These are phyloP conservation scores for Loxodonta africana DNA, from an alignment of 2,113 vertebrate species.

Conservation along the genomic window DNA sequence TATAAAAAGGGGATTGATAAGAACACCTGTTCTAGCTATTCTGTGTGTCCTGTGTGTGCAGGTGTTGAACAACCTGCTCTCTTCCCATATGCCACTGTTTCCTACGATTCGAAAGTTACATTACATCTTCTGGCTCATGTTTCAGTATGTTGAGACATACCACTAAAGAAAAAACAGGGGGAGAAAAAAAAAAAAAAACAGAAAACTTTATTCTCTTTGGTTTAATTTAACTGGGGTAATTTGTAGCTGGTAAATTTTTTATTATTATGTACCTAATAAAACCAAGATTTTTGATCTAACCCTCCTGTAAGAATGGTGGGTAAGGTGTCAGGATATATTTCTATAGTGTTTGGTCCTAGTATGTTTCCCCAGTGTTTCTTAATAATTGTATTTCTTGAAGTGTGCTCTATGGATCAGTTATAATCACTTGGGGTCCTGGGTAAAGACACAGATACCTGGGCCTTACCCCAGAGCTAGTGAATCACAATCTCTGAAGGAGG, in stretches of 20 bases:
- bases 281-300: not conserved
- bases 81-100: not conserved
- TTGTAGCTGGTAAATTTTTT: not conserved
- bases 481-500: not conserved
- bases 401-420: not conserved
- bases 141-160: not conserved
- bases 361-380: not conserved
- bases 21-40: not conserved
- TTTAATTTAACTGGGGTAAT: not conserved
- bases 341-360: not conserved
- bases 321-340: not conserved
- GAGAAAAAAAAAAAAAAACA: no score
- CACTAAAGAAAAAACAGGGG: not conserved
- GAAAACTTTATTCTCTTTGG: not conserved
- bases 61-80: not conserved
- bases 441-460: not conserved
- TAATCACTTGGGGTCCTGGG: not conserved
- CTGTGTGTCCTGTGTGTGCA: not conserved
- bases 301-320: not conserved
- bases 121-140: not conserved
- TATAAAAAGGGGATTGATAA: not conserved
- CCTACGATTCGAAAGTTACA: not conserved
- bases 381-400: not conserved
- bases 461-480: not conserved
- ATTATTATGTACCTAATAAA: not conserved